Evolutionary conservation across 2,797 vertebrate genomes (phyloP).

Genomic region (Lepus oiostolus): DNA sequence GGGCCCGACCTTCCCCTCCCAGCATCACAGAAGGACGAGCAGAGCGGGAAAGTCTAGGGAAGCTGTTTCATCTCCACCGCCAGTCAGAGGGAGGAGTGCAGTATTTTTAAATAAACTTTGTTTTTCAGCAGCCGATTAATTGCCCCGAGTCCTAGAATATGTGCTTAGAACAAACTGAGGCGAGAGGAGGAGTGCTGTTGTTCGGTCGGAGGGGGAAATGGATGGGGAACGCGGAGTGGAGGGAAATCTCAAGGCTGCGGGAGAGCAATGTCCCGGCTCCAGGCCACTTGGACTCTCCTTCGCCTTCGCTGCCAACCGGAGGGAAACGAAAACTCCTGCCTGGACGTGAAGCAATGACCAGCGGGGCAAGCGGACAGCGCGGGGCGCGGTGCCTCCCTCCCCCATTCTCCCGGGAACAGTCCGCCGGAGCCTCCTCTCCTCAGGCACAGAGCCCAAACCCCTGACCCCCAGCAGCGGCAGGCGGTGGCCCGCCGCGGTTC

Average conservation of each 20-base stretch:
- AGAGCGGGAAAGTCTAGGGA: conserved; percentile 80
- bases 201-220: conserved; percentile 12
- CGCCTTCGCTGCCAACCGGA: conserved; percentile 68
- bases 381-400: conserved; percentile 73
- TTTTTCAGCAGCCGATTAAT: conserved; percentile 69
- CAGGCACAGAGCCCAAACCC: conserved; percentile 52
- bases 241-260: conserved; percentile 67
- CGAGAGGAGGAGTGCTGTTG: conserved; percentile 58
- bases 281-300: conserved; percentile 66
- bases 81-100: conserved; percentile 17
- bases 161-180: conserved; percentile 56
- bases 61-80: conserved; percentile 62
- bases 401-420: conserved; percentile 44
- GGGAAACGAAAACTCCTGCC: conserved; percentile 77
- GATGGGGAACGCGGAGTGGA: conserved; percentile 61
- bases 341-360: conserved; percentile 56
- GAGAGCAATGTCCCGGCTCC: conserved; percentile 68
- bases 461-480: conserved; percentile 34
- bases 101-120: conserved; percentile 82
- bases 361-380: not conserved
- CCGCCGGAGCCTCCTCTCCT: conserved; percentile 33
- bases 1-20: conserved; percentile 48
- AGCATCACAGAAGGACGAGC: conserved; percentile 64
- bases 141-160: conserved; percentile 56
- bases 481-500: conserved; percentile 56